Evolutionary conservation across 2,113 vertebrate genomes (phyloP).

Genomic region (Leptobrachium leishanense): DNA sequence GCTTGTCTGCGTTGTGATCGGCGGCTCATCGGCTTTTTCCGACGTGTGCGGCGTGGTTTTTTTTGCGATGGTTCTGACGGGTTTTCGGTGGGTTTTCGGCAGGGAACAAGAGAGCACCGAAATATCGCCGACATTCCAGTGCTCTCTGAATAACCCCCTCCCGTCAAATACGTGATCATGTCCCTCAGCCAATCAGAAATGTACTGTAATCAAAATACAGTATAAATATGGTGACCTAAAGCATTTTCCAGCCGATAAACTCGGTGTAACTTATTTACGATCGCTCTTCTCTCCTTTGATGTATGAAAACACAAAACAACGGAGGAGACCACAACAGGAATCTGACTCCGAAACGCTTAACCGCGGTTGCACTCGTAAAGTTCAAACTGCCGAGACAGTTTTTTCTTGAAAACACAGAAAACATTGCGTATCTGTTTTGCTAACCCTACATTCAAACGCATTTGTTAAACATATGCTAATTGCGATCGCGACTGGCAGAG

Average conservation of each 20-base stretch:
- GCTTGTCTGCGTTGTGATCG: too few relatives aligned
- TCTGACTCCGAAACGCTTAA: neutral
- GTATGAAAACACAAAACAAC: neutral
- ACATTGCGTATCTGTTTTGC: constrained; percentile 11
- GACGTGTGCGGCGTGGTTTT: too few relatives aligned
- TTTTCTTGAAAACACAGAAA: constrained; percentile 25
- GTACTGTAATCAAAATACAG: neutral
- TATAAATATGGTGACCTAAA: neutral
- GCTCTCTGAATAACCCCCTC: too few relatives aligned
- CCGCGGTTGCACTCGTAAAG: neutral
- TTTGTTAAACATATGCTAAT: constrained; percentile 43
- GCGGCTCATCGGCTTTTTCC: too few relatives aligned
- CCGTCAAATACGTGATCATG: too few relatives aligned
- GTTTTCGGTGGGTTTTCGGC: too few relatives aligned
- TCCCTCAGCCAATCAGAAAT: too few relatives aligned
- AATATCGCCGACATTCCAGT: too few relatives aligned
- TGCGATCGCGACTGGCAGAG: constrained; percentile 33
- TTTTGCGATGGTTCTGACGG: too few relatives aligned
- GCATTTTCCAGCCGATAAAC: neutral
- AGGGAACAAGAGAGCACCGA: too few relatives aligned
- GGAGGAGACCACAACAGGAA: neutral
- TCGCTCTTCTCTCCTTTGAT: neutral
- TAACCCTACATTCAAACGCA: constrained; percentile 32
- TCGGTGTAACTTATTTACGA: neutral
- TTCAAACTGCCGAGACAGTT: neutral